phyloP scores from a whole-genome alignment of 2,113 vertebrate species.

The Lophura nycthemera region DNA sequence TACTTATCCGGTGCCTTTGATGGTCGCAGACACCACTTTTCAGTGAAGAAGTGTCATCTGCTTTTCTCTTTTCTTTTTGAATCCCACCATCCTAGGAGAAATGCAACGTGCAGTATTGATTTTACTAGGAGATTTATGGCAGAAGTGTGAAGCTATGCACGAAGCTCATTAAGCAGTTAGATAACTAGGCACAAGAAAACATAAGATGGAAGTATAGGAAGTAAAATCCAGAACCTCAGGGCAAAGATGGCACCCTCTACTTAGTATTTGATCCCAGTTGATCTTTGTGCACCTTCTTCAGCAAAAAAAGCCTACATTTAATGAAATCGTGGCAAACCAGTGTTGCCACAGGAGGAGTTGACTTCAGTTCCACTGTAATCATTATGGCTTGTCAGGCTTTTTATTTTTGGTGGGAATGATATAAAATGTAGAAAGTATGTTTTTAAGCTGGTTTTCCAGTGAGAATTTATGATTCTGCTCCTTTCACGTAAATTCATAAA shows the following conservation, averaged over 20 bases:
- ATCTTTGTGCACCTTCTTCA: no score
- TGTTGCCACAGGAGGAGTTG: not conserved
- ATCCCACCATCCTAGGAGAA: not conserved
- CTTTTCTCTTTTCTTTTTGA: not conserved
- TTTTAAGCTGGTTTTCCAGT: not conserved
- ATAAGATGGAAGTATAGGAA: not conserved
- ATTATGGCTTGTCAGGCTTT: not conserved
- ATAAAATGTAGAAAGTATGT: not conserved
- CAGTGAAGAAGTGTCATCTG: not conserved
- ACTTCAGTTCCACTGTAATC: not conserved
- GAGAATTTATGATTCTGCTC: not conserved
- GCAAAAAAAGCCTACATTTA: no score
- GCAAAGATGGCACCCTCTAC: not conserved
- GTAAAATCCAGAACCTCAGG: not conserved
- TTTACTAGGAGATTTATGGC: not conserved
- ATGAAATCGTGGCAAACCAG: not conserved
- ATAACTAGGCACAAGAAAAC: not conserved
- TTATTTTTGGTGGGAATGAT: not conserved
- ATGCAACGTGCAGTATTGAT: not conserved
- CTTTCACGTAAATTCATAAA: not conserved
- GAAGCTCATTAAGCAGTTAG: not conserved
- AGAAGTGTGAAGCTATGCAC: not conserved
- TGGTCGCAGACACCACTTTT: not conserved
- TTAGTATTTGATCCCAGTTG: not conserved
- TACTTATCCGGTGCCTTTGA: not conserved